These are phyloP conservation scores for Sinocyclocheilus anophthalmus DNA, from an alignment of 2,113 vertebrate genomes.

Conservation along the genomic window DNA sequence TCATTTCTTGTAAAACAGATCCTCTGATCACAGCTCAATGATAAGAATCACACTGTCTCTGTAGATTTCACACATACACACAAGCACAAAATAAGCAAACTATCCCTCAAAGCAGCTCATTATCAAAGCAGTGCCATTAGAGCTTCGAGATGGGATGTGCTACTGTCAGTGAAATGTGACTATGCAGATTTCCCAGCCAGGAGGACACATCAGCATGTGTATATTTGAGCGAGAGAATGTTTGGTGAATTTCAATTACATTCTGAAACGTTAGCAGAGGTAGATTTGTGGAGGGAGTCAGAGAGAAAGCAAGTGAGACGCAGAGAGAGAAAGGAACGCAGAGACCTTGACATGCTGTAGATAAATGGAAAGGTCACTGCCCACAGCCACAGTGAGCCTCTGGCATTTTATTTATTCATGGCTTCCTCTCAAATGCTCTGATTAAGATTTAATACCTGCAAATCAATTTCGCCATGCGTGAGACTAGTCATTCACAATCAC, in stretches of 20 bases:
- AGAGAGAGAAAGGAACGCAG: slow-evolving; percentile 40
- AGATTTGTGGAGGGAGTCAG: not conserved
- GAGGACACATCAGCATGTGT: slow-evolving; percentile 12
- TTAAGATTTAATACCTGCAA: slow-evolving; percentile 62
- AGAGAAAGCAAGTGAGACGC: not conserved
- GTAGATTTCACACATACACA: slow-evolving; percentile 25
- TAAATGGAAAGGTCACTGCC: slow-evolving; percentile 65
- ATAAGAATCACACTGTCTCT: slow-evolving; percentile 17
- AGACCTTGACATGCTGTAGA: slow-evolving; percentile 61
- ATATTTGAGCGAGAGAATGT: not conserved
- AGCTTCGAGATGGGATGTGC: slow-evolving; percentile 15
- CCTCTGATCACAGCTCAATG: slow-evolving; percentile 35
- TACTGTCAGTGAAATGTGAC: slow-evolving; percentile 16
- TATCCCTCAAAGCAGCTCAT: slow-evolving; percentile 34
- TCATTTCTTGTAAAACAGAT: slow-evolving; percentile 37
- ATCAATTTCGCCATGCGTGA: slow-evolving; percentile 57
- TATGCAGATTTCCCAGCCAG: not conserved
- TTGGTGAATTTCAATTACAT: slow-evolving; percentile 6
- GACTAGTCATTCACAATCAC: slow-evolving; percentile 48
- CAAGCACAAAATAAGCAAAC: slow-evolving; percentile 40
- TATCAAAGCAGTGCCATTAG: slow-evolving; percentile 47
- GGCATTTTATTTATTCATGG: slow-evolving; percentile 64
- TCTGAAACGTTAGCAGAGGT: not conserved
- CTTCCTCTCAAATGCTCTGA: slow-evolving; percentile 53
- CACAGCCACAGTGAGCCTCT: slow-evolving; percentile 55